These are phyloP conservation scores for Geococcyx californianus DNA, from an alignment of 2,113 vertebrate genomes.

Conservation along the genomic window DNA sequence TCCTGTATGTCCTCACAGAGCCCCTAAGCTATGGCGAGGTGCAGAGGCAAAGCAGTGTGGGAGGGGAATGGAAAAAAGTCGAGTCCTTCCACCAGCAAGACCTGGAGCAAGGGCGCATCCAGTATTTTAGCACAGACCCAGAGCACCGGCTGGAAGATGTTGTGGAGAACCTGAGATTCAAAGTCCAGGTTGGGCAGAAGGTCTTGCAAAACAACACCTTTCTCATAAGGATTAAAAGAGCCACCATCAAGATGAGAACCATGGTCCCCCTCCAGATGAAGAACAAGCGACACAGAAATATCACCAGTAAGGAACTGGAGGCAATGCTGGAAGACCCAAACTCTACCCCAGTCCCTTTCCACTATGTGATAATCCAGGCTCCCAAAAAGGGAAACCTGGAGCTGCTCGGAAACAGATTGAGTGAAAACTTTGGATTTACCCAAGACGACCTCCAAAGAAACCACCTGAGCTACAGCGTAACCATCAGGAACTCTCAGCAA, in stretches of 20 bases:
- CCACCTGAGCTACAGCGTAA: constrained; percentile 79
- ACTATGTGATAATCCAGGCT: constrained; percentile 80
- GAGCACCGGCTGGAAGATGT: constrained; percentile 65
- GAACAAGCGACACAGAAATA: constrained; percentile 71
- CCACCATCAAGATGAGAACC: constrained; percentile 79
- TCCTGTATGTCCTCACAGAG: constrained; percentile 79
- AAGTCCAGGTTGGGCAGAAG: constrained; percentile 83
- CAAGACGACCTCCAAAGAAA: constrained; percentile 82
- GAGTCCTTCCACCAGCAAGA: constrained; percentile 87
- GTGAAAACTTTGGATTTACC: constrained; percentile 84
- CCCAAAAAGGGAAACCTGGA: constrained; percentile 87
- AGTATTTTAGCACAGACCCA: constrained; percentile 84
- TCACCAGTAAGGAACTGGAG: constrained; percentile 80
- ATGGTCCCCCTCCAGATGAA: constrained; percentile 79
- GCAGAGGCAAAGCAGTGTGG: constrained; percentile 76
- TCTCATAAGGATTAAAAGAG: constrained; percentile 80
- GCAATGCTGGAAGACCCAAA: constrained; percentile 73
- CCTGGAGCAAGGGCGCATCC: constrained; percentile 81
- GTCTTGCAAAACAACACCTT: constrained; percentile 83
- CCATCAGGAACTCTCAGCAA: constrained; percentile 73
- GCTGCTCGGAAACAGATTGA: constrained; percentile 76
- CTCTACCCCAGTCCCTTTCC: constrained; percentile 64
- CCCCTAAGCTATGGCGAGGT: constrained; percentile 84
- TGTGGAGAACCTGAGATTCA: constrained; percentile 79
- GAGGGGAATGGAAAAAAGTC: constrained; percentile 76